Base-by-base conservation (phyloP, 2,797 vertebrate species). In the Jordanella pulchra region DNA sequence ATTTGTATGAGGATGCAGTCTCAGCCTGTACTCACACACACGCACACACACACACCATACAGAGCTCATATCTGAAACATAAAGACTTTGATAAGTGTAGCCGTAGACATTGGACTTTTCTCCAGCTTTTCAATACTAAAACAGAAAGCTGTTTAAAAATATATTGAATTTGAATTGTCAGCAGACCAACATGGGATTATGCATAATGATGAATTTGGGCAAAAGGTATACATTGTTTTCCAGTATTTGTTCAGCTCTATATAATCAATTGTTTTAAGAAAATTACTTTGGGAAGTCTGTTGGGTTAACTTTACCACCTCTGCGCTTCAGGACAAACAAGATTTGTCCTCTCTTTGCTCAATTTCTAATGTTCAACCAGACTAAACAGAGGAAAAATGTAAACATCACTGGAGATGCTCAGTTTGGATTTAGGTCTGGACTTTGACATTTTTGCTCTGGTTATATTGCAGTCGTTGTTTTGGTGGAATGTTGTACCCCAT, bases 1-100 rank as follows among this genome's bases (percentile, higher is more conserved):
- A 72, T 74, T 60, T 67, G 78, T 85, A 78, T 76, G 81, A 86
- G 67, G 77, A 79, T 77, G 72, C 71, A 47, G 70, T 82, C 80
- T 86, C 67, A 81, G 80, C 79, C 50, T 78, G 60, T 68, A 65
- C 73, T 54, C 25, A 39, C 69, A 65, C 61, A 53, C 64, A 77
- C 61, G 18, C 47, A 21, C 51, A 12, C 58, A 39, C 60, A 25
- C 35, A 42, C 23, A 12, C 23, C 35, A 25, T 35, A 77, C 30
- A 76, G 56, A 83, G 70, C 67, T 85, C 66, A 47, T 78, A 76
- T 79, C 78, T 81, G 73, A 76, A 71, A 73, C 51, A 9, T 63
- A 9, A 13, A 23, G 60, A 35, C 60, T 63, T 44, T 44, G 60
- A 63, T 44, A 17, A 42, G 27, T 3, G 39, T 44, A 17, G 39